Evolutionary conservation across 2,888 invertebrate species (phyloP).

Genomic region (Charanyca ferruginea): DNA sequence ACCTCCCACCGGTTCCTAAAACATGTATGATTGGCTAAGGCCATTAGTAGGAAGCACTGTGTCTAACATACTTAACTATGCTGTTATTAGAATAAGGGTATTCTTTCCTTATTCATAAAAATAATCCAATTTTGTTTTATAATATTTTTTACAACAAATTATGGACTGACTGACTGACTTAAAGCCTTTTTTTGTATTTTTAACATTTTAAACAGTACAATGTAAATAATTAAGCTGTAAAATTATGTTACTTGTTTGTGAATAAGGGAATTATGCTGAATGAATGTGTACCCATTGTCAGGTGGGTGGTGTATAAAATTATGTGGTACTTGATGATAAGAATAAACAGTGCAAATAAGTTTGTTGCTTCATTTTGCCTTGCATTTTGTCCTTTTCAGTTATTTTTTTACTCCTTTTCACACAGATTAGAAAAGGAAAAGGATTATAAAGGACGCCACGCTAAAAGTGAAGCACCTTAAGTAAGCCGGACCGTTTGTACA

Average conservation of each 20-base stretch:
- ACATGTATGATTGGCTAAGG: constrained; percentile 75
- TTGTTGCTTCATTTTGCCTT: constrained; percentile 32
- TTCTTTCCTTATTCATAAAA: constrained; percentile 77
- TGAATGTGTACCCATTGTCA: constrained; percentile 58
- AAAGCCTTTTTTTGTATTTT: constrained; percentile 58
- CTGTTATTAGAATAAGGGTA: constrained; percentile 58
- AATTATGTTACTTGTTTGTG: constrained; percentile 74
- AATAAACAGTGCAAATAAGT: constrained; percentile 83
- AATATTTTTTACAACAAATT: constrained; percentile 62
- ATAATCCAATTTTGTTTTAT: constrained; percentile 53
- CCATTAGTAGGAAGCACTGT: constrained; percentile 80
- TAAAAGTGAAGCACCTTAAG: no score
- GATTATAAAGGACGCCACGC: no score
- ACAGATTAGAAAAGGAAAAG: no score
- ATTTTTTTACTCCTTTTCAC: no score
- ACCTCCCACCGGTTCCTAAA: constrained; percentile 86
- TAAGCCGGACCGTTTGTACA: no score
- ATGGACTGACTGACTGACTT: constrained; percentile 73
- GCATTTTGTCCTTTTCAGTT: constrained; percentile 1
- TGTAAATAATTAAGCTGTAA: constrained; percentile 82
- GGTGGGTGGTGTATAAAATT: constrained; percentile 70
- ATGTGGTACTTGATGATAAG: constrained; percentile 71
- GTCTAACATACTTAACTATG: constrained; percentile 69
- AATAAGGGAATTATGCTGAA: constrained; percentile 74
- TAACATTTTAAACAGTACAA: constrained; percentile 78